Conservation (phyloP, 2,113 vertebrate species). For the Amia ocellicauda region DNA sequence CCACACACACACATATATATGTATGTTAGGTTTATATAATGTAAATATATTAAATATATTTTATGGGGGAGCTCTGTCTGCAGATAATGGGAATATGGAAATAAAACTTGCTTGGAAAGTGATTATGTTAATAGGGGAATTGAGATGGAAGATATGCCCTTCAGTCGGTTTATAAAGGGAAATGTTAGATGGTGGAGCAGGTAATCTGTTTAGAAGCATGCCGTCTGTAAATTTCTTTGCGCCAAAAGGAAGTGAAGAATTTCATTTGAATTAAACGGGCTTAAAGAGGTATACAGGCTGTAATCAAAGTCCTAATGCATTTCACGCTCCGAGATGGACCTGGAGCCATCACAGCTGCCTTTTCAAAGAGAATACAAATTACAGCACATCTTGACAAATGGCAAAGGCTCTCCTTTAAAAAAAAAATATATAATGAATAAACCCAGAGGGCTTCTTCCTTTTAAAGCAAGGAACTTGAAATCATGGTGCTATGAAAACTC, state of each 20-base stretch:
- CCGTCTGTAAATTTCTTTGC: not conserved
- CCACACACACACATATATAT: no score
- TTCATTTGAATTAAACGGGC: constrained; percentile 13
- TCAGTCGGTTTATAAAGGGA: constrained; percentile 1
- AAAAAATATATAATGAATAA: not conserved
- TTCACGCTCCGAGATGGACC: not conserved
- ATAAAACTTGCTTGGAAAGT: not conserved
- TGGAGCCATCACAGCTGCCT: not conserved
- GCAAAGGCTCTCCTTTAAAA: not conserved
- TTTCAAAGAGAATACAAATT: not conserved
- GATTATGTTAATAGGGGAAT: constrained; percentile 10
- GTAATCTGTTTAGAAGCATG: constrained; percentile 9
- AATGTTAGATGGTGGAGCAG: constrained; percentile 8
- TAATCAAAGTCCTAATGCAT: constrained; percentile 12
- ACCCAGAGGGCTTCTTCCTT: not conserved
- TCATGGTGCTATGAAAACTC: not conserved
- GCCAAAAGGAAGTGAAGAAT: not conserved
- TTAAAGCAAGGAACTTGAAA: not conserved
- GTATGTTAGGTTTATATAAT: no score
- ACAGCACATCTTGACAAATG: not conserved
- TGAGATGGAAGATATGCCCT: constrained; percentile 9
- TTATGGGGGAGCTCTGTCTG: not conserved
- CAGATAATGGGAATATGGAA: not conserved
- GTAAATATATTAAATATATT: no score
- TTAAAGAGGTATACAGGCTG: not conserved